Evolutionary conservation across 2,113 vertebrate genomes (phyloP), one percentile per base, ranked within the genome.

Genomic region (Prietella phreatophila): DNA sequence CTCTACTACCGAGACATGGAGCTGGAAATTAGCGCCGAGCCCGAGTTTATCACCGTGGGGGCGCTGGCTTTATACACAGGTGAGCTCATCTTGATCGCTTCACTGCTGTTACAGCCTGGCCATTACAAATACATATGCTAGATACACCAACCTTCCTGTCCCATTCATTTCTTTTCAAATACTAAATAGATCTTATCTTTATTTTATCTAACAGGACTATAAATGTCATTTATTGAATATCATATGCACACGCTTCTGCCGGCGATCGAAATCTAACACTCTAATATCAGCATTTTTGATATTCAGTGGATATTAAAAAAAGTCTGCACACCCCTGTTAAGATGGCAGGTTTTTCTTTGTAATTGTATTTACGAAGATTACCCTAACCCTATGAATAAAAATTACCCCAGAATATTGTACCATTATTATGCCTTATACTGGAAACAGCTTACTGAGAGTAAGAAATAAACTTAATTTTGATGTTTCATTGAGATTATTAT

Each of bases 11-110:
- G 91, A 94, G 95, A 96, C 84, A 91, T 99, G 87, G 96, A 97
- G 82, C 69, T 95, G 83, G 94, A 98, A 92, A 97, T 99, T 89
- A 95, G 92, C 87, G 94, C 96, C 20, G 97, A 98, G 82, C 96
- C 97, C 17, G 97, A 99, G 87, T 96, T 94, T 82, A 93, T 99
- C 89, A 95, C 93, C 9, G 96, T 97, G 11, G 97, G 98, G 89
- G 93, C 97, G 50, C 88, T 98, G 89, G 97, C 98, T 58, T 85
- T 99, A 4, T 97, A 95, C 80, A 99, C 97, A 93, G 97, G 98
- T 99, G 65, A 71, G 87, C 83, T 55, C 20, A 5, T 13, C 30
- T 19, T 55, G 63, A 71, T 55, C 13, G 7, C n/a, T 27, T 25
- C 53, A 19, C 47, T n/a, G 69, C 33, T 10, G 7, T 20, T 10